Evolutionary conservation across 1,140 invertebrate genomes (phyloP), one percentile per base, ranked within the genome.

Genomic region (Zaprionus taronus): DNA sequence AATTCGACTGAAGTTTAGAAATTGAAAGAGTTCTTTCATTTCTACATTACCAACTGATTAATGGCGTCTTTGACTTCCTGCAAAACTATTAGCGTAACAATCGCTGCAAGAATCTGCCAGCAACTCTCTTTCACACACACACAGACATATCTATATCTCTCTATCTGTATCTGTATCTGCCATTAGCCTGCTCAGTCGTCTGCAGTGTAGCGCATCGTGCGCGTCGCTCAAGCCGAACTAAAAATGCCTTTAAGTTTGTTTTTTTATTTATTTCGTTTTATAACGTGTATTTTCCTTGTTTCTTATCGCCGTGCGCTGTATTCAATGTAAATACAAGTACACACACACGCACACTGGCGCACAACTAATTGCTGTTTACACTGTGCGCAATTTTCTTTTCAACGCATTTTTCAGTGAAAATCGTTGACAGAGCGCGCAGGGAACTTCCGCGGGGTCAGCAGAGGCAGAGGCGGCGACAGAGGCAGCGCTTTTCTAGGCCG

Each of bases 341-440:
- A 61, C 66, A 58, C 38, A 53, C 56, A 56, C 62, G 49, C 55
- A 72, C 57, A 57, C 56, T 28, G 53, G 36, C 53, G 55, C 77
- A 58, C 68, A 74, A 71, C 86, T 90, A 85, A 90, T 90, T 90
- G 79, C 79, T 90, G 82, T 90, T 90, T 90, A 80, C 80, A 62
- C 77, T 75, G 69, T 65, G 72, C 85, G 79, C 86, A 90, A 90
- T 90, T 90, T 90, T 90, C 79, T 77, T 77, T 90, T 77, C 69
- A 76, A 83, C 84, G 83, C 75, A 61, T 63, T 76, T 47, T 72
- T 64, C 53, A 36, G 28, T 69, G 34, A 41, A 55, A 68, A 36
- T 26, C 26, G 34, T 51, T 12, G 34, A 44, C 41, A 26, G 60
- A 31, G 62, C 17, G 34, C 22, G 49, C 58, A 38, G 28, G 11